phyloP scores from a whole-genome alignment of 2,888 invertebrate species.

The Neoscelio sp. region DNA sequence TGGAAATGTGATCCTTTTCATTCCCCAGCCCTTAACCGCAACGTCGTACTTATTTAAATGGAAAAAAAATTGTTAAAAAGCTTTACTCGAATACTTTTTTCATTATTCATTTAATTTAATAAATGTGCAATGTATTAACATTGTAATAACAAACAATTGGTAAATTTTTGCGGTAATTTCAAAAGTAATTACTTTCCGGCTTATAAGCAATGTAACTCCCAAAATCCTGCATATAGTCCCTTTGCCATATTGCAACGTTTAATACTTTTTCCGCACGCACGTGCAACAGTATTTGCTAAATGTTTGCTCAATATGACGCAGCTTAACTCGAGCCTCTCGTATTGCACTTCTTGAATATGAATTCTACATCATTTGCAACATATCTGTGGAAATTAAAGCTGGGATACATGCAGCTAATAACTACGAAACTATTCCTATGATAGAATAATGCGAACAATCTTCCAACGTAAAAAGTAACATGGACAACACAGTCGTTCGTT shows the following conservation, averaged over 20 bases:
- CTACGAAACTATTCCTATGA: conserved; percentile 18
- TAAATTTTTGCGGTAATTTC: not conserved
- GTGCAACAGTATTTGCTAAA: conserved; percentile 13
- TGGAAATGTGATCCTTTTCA: not conserved
- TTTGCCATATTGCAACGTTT: conserved; percentile 13
- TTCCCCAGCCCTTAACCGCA: too few species aligned
- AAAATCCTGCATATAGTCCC: conserved; percentile 1
- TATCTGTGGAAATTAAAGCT: conserved; percentile 29
- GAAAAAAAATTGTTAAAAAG: too few species aligned
- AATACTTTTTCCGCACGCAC: conserved; percentile 15
- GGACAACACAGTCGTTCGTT: too few species aligned
- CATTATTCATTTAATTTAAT: too few species aligned
- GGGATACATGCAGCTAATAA: conserved; percentile 20
- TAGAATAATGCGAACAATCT: conserved; percentile 26
- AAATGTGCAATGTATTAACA: too few species aligned
- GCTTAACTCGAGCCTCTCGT: conserved; percentile 16
- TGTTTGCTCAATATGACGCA: conserved; percentile 27
- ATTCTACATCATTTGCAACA: conserved; percentile 33
- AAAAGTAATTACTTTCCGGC: conserved; percentile 24
- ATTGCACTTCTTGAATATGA: conserved; percentile 26
- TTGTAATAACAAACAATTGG: too few species aligned
- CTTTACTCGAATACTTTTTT: too few species aligned
- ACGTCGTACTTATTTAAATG: too few species aligned
- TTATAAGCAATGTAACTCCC: conserved; percentile 18
- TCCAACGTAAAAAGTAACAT: too few species aligned